These are phyloP conservation scores for Drosophila subobscura DNA, from an alignment of 1,140 invertebrate genomes.

Conservation along the genomic window DNA sequence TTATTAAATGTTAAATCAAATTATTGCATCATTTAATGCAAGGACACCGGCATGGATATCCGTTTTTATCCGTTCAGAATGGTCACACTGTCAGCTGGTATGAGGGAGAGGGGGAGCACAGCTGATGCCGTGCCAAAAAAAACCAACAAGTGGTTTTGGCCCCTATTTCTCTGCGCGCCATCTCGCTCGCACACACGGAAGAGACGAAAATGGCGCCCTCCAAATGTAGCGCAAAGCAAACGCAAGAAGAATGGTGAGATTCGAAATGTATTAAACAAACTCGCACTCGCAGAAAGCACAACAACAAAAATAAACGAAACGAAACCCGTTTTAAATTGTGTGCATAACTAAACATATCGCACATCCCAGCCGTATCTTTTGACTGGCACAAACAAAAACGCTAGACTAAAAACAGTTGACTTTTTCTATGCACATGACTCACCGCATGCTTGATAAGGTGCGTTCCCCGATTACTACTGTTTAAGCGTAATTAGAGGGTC, in stretches of 20 bases:
- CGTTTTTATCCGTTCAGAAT: neutral
- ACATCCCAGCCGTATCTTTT: neutral
- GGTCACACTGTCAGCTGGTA: constrained; percentile 27
- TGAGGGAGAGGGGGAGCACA: constrained; percentile 1
- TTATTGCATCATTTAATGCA: constrained; percentile 8
- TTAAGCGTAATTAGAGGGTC: constrained; percentile 21
- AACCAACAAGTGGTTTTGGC: constrained; percentile 45
- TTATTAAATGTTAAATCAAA: neutral
- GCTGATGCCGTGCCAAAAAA: constrained; percentile 28
- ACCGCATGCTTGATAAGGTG: constrained; percentile 69
- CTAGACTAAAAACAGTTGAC: constrained; percentile 23
- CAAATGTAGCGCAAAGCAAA: constrained; percentile 27
- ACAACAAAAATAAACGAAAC: constrained; percentile 12
- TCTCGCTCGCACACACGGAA: constrained; percentile 7
- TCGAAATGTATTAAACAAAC: constrained; percentile 38
- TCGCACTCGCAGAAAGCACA: constrained; percentile 13
- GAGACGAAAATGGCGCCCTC: constrained; percentile 31
- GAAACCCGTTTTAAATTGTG: constrained; percentile 21
- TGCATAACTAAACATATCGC: constrained; percentile 38
- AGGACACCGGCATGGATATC: constrained; percentile 12
- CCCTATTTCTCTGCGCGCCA: constrained; percentile 5
- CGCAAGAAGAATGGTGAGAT: constrained; percentile 68
- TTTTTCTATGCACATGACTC: constrained; percentile 59
- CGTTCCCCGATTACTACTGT: constrained; percentile 35
- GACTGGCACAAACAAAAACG: constrained; percentile 31